Percentiles rank a stretch among this genome's conserved stretches.
These are phyloP conservation scores for Butorides virescens DNA, from an alignment of 2,113 vertebrate species.

Conservation along the genomic window DNA sequence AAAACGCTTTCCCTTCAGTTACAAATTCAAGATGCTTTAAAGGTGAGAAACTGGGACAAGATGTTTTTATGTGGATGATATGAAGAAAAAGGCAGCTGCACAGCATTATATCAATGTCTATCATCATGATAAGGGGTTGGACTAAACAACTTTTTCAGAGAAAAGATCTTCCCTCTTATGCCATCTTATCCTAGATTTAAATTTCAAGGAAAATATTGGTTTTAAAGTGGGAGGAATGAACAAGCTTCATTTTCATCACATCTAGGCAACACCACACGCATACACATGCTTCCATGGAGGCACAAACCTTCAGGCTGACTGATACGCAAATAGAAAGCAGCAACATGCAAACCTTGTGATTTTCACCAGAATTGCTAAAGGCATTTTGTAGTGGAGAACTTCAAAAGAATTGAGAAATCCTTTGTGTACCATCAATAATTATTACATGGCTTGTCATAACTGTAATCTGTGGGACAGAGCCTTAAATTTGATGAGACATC, in stretches of 20 bases:
- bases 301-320: neutral
- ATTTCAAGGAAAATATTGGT: conserved; percentile 1
- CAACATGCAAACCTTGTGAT: neutral
- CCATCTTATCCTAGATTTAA: neutral
- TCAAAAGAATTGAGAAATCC: conserved; percentile 13
- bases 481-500: neutral
- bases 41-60: neutral
- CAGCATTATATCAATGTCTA: neutral
- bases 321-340: neutral
- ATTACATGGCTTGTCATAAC: neutral
- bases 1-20: neutral
- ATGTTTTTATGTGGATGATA: neutral
- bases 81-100: neutral
- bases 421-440: neutral
- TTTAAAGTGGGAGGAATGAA: conserved; percentile 3
- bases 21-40: conserved; percentile 8
- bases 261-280: neutral
- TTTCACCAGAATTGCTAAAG: conserved; percentile 5
- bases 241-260: neutral
- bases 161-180: neutral
- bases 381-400: neutral
- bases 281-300: neutral
- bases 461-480: neutral
- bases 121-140: neutral
- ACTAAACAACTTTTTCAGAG: neutral